phyloP scores from a whole-genome alignment of 2,888 invertebrate genomes.

The Leptopterna dolabrata region DNA sequence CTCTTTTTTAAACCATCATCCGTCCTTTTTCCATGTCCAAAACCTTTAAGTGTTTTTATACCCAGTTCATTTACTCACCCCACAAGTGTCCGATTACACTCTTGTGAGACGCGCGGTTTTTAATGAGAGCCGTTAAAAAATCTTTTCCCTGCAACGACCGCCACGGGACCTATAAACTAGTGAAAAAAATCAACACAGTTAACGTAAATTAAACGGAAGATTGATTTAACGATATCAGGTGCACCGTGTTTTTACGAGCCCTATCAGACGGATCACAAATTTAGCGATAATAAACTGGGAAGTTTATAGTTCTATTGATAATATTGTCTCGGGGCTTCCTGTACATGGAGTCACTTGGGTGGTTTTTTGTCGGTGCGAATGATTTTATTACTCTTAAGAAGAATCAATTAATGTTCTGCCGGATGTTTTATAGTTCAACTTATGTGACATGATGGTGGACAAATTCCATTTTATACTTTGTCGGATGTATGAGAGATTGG shows the following conservation, averaged over 20 bases:
- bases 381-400: background rate
- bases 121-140: slow-evolving; percentile 22
- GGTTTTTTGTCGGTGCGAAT: background rate
- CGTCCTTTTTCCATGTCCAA: background rate
- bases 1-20: background rate
- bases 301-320: background rate
- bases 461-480: background rate
- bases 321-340: background rate
- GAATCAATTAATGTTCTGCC: background rate
- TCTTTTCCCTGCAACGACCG: background rate
- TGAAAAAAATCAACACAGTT: background rate
- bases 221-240: slow-evolving; percentile 24
- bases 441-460: background rate
- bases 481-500: too few relatives aligned
- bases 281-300: background rate
- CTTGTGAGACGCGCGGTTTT: background rate
- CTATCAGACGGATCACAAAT: background rate
- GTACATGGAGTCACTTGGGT: background rate
- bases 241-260: background rate
- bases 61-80: background rate
- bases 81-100: slow-evolving; percentile 21
- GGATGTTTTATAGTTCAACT: background rate
- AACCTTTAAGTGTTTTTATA: background rate
- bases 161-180: background rate
- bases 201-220: slow-evolving; percentile 6